Base-by-base conservation (phyloP, 2,113 vertebrate species). In the Thunnus maccoyii region DNA sequence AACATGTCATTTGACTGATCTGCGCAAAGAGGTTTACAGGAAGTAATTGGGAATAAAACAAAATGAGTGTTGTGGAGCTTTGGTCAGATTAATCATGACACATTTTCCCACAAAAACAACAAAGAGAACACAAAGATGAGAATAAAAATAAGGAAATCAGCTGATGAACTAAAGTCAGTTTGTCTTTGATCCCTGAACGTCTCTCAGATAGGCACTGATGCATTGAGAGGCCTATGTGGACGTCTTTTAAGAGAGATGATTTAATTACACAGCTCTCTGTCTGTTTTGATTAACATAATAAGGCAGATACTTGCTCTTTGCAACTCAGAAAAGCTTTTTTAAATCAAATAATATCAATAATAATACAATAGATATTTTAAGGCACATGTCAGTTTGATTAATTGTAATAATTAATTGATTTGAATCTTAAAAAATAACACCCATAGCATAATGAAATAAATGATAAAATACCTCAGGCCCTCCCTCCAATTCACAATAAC, bases 241-340 rank as follows among this genome's bases (percentile, higher is more conserved):
- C n/a, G 62, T 51, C 36, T 76, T 30, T 65, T 10, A 56, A 51
- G 57, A 41, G 13, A 14, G 66, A 66, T 79, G 76, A 89, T 89
- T 70, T 78, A 18, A 80, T 85, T 57, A 86, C 60, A 55, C 9
- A 69, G 71, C 6, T 69, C 78, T 85, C 58, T 87, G 62, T 88
- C 4, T 51, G 20, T 30, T 58, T 63, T 86, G 89, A 89, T 89
- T 61, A 73, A 22, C 32, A 78, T 68, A 22, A 68, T 58, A 32
- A 44, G 71, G 32, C 65, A 72, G 13, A 57, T 30, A 55, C 16
- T 36, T 52, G 22, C 3, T 62, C 51, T 52, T 71, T 68, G 27
- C 25, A 62, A 50, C 5, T 44, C 8, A 55, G 41, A 80, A 60
- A 61, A 48, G 14, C 13, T 5, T 27, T 30, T 69, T 57, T 48